These are phyloP conservation scores for Sebastes taczanowskii DNA, from an alignment of 2,797 vertebrate species.

Conservation along the genomic window DNA sequence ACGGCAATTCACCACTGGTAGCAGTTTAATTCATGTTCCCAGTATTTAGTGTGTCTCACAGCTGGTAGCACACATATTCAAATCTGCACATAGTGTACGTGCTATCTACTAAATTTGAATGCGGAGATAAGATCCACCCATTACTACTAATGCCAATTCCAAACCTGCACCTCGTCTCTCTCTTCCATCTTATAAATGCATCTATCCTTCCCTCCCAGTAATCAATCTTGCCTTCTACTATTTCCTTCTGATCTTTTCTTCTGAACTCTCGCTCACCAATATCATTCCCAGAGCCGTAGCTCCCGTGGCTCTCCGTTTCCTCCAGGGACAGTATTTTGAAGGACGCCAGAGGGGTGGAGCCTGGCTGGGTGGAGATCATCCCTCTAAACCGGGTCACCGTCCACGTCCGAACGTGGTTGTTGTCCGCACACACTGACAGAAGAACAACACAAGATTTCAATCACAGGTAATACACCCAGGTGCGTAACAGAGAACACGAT, in stretches of 20 bases:
- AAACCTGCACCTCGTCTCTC: neutral
- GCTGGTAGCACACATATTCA: neutral
- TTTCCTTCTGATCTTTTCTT: neutral
- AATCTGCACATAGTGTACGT: neutral
- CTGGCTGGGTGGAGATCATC: slow-evolving; percentile 99
- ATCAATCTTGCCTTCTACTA: neutral
- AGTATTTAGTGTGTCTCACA: neutral
- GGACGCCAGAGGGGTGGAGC: slow-evolving; percentile 95
- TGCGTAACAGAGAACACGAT: neutral
- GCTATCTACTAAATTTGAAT: neutral
- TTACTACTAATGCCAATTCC: neutral
- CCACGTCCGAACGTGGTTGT: slow-evolving; percentile 97
- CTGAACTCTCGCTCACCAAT: slow-evolving; percentile 84
- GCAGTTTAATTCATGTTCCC: neutral
- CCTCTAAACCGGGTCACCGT: slow-evolving; percentile 97
- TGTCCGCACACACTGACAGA: slow-evolving; percentile 93
- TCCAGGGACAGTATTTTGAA: slow-evolving; percentile 98
- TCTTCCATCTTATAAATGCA: neutral
- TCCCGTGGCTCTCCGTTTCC: slow-evolving; percentile 95
- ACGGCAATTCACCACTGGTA: neutral
- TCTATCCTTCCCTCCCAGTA: neutral
- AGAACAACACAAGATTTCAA: neutral
- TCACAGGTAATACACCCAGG: neutral
- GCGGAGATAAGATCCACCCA: neutral
- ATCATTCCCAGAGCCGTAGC: slow-evolving; percentile 96